Evolutionary conservation across 2,888 invertebrate species (phyloP), one percentile per base, ranked within the genome.

Genomic region (Mesorhabditis sp.): DNA sequence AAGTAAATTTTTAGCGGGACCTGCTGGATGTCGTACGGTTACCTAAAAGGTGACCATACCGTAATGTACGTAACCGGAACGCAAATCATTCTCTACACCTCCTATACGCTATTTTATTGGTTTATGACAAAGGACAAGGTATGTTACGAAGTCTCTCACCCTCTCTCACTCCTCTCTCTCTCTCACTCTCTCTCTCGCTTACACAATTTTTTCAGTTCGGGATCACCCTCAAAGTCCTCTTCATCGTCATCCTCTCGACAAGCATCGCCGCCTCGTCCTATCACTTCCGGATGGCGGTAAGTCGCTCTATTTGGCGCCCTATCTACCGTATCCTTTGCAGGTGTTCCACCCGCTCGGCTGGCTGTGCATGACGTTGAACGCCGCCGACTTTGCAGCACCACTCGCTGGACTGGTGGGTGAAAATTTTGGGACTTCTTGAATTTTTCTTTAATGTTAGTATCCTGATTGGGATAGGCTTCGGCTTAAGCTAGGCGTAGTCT

Each of bases 351-450:
- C 84, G 13, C 88, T 93, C 79, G 94, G 93, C 43, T 76, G 86
- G 65, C 71, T 87, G 43, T 86, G 92, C 80, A 91, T 92, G 86
- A 86, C 90, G 45, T 88, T 93, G 50, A 92, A 93, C 1, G 89
- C 93, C 65, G 84, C 92, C 72, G 92, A 93, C 82, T 91, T 93
- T 85, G 92, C 92, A 28, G 91, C 93, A 15, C 94, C 94, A 4
- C 89, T 94, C 77, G 91, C 91, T 68, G 91, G 91, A 85, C 87
- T 93, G 76, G 88, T 92, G 83, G 86, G 87, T 67, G n/a, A 50
- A 50, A 50, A 13, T 13, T 50, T 50, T 50, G n/a, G n/a, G 58
- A 50, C 2, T n/a, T 50, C n/a, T 50, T 13, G n/a, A 50, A 50
- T n/a, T 50, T 13, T 13, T 2, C n/a, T 50, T 10, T 50, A 50